A percentile compares a stretch with the other conserved stretches of the same genome.
These are phyloP conservation scores for Stomatorhinus walkeri DNA, from an alignment of 2,797 vertebrate species.

Conservation along the genomic window DNA sequence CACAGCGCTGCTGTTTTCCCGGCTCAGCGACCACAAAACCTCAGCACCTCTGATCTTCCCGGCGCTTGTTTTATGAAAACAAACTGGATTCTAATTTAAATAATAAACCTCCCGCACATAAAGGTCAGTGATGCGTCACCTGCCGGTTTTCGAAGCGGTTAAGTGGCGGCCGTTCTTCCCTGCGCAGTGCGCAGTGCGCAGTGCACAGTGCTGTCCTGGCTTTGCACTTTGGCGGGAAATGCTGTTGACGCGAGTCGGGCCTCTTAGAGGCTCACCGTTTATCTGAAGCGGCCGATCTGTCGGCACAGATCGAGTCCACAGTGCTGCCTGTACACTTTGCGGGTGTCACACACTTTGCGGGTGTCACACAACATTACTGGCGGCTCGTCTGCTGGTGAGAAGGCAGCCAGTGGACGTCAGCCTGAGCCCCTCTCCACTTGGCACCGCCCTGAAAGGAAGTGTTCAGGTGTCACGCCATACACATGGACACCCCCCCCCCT, in stretches of 20 bases:
- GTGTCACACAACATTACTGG: neutral
- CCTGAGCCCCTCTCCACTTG: neutral
- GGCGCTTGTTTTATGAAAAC: neutral
- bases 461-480: neutral
- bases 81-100: neutral
- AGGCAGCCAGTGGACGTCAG: neutral
- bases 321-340: neutral
- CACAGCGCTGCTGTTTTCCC: neutral
- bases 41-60: neutral
- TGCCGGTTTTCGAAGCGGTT: neutral
- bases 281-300: slow-evolving; percentile 4
- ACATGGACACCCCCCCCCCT: neutral
- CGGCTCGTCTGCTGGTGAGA: neutral
- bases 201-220: neutral
- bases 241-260: neutral
- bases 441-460: neutral
- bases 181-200: neutral
- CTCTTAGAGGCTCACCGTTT: neutral
- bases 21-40: neutral
- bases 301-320: neutral
- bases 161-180: neutral
- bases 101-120: neutral
- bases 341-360: neutral
- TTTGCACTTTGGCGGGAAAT: neutral
- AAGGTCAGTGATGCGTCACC: neutral